Percentiles rank a stretch among this genome's conserved stretches.
Evolutionary conservation across 2,113 vertebrate species (phyloP).

Genomic region (Emydura subglobosa): DNA sequence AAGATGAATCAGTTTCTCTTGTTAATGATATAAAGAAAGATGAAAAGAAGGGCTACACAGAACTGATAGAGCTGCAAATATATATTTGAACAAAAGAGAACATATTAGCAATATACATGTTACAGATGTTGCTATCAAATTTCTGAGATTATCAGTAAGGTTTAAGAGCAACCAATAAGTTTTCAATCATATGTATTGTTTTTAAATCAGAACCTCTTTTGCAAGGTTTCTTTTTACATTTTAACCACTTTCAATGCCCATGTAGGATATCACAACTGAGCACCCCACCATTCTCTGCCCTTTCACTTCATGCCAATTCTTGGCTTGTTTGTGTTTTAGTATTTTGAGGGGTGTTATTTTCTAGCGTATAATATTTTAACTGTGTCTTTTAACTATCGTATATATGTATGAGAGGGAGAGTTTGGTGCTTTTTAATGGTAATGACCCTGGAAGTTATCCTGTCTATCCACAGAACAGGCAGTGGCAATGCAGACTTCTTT

Average conservation of each 20-base stretch:
- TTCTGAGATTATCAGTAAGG: neutral
- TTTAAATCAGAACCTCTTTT: neutral
- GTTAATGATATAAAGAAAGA: neutral
- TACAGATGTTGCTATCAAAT: neutral
- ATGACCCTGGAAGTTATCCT: fast-evolving
- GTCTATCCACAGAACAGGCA: neutral
- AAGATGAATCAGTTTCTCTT: neutral
- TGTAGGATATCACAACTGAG: fast-evolving
- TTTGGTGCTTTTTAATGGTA: neutral
- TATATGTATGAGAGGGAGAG: neutral
- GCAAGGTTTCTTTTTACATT: fast-evolving
- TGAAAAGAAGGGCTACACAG: neutral
- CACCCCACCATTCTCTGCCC: fast-evolving
- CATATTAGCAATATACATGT: neutral
- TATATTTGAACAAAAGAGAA: neutral
- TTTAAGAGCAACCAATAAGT: neutral
- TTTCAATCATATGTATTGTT: neutral
- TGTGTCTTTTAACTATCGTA: neutral
- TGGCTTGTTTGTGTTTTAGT: fast-evolving
- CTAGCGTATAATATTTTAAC: neutral
- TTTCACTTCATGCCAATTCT: neutral
- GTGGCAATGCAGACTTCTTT: neutral
- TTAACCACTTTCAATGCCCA: neutral
- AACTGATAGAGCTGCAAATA: neutral
- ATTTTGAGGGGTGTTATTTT: neutral